Evolutionary conservation across 2,888 invertebrate species (phyloP).

Genomic region (Leptinotarsa juncta): DNA sequence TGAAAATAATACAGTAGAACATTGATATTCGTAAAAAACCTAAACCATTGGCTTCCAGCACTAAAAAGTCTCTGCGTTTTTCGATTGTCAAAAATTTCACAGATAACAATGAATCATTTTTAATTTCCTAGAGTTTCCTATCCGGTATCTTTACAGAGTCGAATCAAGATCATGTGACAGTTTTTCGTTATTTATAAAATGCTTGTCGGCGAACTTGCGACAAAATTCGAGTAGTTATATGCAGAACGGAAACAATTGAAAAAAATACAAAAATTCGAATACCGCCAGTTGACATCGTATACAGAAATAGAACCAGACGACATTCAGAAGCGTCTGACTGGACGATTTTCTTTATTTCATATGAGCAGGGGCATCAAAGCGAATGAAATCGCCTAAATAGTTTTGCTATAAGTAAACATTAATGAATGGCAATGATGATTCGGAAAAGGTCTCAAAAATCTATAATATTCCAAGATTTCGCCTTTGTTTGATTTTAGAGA

Average conservation of each 20-base stretch:
- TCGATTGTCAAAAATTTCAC: too few species aligned
- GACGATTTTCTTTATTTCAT: constrained; percentile 17
- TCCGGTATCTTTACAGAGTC: too few species aligned
- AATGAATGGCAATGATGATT: too few species aligned
- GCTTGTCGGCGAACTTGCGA: constrained; percentile 12
- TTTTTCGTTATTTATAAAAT: constrained; percentile 28
- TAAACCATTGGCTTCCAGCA: too few species aligned
- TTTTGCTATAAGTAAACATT: neutral
- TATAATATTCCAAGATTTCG: too few species aligned
- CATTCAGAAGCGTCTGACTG: constrained; percentile 40
- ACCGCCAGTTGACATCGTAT: constrained; percentile 11
- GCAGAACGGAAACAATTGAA: constrained; percentile 50
- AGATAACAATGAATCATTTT: too few species aligned
- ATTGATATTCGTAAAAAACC: too few species aligned
- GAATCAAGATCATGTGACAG: neutral
- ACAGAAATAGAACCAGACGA: constrained; percentile 50
- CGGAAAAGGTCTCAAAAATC: too few species aligned
- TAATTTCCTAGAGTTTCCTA: too few species aligned
- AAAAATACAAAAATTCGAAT: constrained; percentile 46
- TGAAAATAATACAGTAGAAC: too few species aligned
- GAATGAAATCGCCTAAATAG: neutral
- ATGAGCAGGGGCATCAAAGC: constrained; percentile 3
- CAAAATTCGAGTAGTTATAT: constrained; percentile 36
- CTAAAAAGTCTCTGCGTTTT: too few species aligned
- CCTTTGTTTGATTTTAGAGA: too few species aligned